These are phyloP conservation scores for Halcyon smyrnensis DNA, from an alignment of 2,797 vertebrate species.

Conservation along the genomic window DNA sequence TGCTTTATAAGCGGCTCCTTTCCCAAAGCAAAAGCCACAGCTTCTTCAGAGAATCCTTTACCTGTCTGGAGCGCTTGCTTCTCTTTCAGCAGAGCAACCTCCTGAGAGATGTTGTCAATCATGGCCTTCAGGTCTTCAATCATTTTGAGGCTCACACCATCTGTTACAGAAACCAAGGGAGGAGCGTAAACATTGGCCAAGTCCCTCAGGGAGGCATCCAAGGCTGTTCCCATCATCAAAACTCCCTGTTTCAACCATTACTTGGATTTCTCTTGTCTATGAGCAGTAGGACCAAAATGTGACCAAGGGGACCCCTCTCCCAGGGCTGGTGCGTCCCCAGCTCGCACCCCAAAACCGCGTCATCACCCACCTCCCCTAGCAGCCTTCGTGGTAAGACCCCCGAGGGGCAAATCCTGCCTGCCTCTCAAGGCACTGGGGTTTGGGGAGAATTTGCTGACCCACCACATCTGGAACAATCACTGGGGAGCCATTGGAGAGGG, in stretches of 20 bases:
- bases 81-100: slow-evolving; percentile 90
- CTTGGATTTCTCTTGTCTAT: neutral
- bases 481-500: neutral
- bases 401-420: neutral
- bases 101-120: slow-evolving; percentile 86
- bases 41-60: slow-evolving; percentile 45
- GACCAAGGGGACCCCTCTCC: neutral
- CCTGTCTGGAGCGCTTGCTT: slow-evolving; percentile 92
- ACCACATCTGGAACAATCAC: neutral
- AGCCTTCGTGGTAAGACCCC: neutral
- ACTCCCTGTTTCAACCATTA: rapidly evolving
- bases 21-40: neutral
- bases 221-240: neutral
- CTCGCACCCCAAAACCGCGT: neutral
- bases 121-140: slow-evolving; percentile 86
- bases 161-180: slow-evolving; percentile 46
- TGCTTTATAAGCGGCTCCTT: neutral
- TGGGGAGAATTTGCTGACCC: neutral
- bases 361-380: neutral
- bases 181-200: neutral
- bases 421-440: rapidly evolving
- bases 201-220: neutral
- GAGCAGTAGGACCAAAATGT: neutral
- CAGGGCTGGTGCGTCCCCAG: rapidly evolving
- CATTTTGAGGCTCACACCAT: slow-evolving; percentile 79